Percentiles rank a stretch among this genome's conserved stretches.
Evolutionary conservation across 2,888 invertebrate species (phyloP).

Genomic region (Ellobium chinense): DNA sequence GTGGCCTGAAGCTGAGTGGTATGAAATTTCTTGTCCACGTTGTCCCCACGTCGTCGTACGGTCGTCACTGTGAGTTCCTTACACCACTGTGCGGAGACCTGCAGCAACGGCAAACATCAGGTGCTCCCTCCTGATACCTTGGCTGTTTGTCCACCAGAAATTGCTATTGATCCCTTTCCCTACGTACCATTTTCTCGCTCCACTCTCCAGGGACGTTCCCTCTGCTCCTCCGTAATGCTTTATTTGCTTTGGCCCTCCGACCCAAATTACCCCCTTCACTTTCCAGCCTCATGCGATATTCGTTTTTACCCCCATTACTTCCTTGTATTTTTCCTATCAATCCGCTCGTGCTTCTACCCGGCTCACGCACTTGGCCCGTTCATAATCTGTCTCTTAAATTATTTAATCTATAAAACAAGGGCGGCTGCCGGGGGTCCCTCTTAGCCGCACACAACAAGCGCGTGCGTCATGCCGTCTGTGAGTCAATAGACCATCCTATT

Average conservation of each 20-base stretch:
- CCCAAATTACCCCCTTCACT: slow-evolving; percentile 9
- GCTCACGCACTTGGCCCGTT: slow-evolving; percentile 22
- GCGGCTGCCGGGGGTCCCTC: too few relatives aligned
- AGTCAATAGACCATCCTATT: too few relatives aligned
- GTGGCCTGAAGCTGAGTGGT: too few relatives aligned
- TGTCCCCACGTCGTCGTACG: too few relatives aligned
- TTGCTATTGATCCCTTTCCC: slow-evolving; percentile 23
- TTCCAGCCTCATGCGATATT: neutral
- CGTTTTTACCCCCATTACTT: slow-evolving; percentile 10
- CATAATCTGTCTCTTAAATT: slow-evolving; percentile 6
- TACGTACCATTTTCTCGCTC: slow-evolving; percentile 13
- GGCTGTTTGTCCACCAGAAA: slow-evolving; percentile 31
- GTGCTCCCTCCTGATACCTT: slow-evolving; percentile 1
- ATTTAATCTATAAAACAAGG: slow-evolving; percentile 18
- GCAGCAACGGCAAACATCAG: slow-evolving; percentile 24
- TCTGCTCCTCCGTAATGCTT: neutral
- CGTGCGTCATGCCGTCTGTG: too few relatives aligned
- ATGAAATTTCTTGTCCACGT: too few relatives aligned
- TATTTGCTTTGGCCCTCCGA: neutral
- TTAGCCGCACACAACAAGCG: too few relatives aligned
- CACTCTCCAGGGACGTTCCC: neutral
- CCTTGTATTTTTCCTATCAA: slow-evolving; percentile 18
- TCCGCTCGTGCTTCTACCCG: neutral
- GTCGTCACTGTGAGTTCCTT: too few relatives aligned
- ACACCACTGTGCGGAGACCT: neutral